Evolutionary conservation across 2,888 invertebrate species (phyloP).

Genomic region (Drosophila percnosoma): DNA sequence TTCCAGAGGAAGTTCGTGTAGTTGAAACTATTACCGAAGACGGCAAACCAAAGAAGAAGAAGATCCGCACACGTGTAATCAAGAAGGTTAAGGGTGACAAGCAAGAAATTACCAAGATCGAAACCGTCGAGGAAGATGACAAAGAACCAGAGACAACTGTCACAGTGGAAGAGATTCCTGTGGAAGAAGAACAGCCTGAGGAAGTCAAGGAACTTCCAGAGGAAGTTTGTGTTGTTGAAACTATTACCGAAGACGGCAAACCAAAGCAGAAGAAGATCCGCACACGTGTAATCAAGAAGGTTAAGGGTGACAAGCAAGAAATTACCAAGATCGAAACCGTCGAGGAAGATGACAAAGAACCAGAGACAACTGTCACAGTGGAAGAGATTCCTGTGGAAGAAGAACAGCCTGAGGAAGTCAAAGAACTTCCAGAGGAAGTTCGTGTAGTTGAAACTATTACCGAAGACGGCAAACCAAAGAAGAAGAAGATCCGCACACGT

Average conservation of each 20-base stretch:
- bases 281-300: slow-evolving; percentile 49
- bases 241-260: slow-evolving; percentile 38
- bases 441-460: slow-evolving; percentile 41
- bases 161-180: slow-evolving; percentile 40
- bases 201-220: slow-evolving; percentile 44
- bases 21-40: slow-evolving; percentile 41
- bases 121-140: slow-evolving; percentile 52
- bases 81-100: slow-evolving; percentile 52
- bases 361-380: slow-evolving; percentile 46
- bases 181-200: slow-evolving; percentile 38
- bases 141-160: slow-evolving; percentile 49
- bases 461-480: slow-evolving; percentile 46
- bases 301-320: slow-evolving; percentile 52
- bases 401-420: slow-evolving; percentile 32
- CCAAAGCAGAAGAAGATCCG: slow-evolving; percentile 49
- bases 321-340: slow-evolving; percentile 52
- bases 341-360: slow-evolving; percentile 51
- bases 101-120: slow-evolving; percentile 53
- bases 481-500: slow-evolving; percentile 51
- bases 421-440: slow-evolving; percentile 45
- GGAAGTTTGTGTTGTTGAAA: slow-evolving; percentile 47
- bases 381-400: slow-evolving; percentile 42
- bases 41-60: slow-evolving; percentile 46
- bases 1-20: slow-evolving; percentile 45
- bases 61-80: slow-evolving; percentile 49